Conservation (phyloP, 2,797 vertebrate genomes). For the Tadarida brasiliensis region DNA sequence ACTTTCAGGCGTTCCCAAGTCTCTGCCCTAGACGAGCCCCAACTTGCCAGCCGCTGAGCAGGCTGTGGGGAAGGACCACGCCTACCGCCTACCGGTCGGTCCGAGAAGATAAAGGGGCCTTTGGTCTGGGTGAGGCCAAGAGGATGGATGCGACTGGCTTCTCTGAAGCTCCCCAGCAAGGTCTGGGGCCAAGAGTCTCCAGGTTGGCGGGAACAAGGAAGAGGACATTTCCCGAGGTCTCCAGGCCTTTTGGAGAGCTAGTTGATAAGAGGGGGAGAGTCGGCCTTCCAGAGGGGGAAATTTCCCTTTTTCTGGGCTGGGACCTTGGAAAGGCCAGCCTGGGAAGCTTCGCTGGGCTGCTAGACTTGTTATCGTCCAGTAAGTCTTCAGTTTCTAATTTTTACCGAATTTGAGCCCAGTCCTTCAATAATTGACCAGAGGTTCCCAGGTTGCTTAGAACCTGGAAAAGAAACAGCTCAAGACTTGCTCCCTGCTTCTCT, state of each 20-base stretch:
- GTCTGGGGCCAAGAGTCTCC: not conserved
- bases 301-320: not conserved
- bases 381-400: not conserved
- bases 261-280: not conserved
- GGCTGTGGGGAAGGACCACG: not conserved
- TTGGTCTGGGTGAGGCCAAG: not conserved
- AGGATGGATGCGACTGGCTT: not conserved
- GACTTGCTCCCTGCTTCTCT: not conserved
- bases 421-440: not conserved
- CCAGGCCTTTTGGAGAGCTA: not conserved
- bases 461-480: not conserved
- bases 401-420: not conserved
- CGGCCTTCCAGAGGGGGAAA: not conserved
- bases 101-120: not conserved
- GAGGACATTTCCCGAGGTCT: not conserved
- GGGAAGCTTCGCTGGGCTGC: not conserved
- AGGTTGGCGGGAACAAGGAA: not conserved
- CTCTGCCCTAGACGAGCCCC: slow-evolving; percentile 76
- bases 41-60: slow-evolving; percentile 54
- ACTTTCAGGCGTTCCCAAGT: slow-evolving; percentile 34
- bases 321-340: not conserved
- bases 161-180: rapidly evolving
- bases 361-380: rapidly evolving
- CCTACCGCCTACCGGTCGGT: not conserved
- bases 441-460: not conserved